A percentile compares a stretch with the other conserved stretches of the same genome.
These are phyloP conservation scores for Urosaurus nigricauda DNA, from an alignment of 2,797 vertebrate species.

Conservation along the genomic window DNA sequence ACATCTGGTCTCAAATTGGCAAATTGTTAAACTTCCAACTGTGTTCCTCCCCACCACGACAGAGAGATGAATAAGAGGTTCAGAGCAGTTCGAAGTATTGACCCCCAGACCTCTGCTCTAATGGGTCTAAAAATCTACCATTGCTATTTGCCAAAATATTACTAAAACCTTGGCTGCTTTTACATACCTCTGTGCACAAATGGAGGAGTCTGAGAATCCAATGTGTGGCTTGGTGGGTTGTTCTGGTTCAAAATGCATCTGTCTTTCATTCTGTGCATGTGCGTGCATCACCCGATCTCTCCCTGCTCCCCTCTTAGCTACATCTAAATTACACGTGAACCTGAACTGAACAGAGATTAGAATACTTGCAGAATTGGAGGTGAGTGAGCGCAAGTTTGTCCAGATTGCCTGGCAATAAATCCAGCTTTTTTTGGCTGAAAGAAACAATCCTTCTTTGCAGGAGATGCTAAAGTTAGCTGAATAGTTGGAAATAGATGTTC, in stretches of 20 bases:
- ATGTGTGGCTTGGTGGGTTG: not conserved
- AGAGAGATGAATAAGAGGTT: not conserved
- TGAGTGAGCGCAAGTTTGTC: constrained; percentile 40
- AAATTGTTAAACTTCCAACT: not conserved
- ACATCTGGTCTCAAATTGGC: not conserved
- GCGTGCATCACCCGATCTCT: not conserved
- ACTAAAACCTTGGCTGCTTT: constrained; percentile 5
- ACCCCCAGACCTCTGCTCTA: constrained; percentile 15
- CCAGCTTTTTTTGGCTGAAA: constrained; percentile 43
- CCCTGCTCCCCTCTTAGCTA: not conserved
- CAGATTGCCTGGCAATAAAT: constrained; percentile 41
- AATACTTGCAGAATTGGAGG: constrained; percentile 9
- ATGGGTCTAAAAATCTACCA: constrained; percentile 31
- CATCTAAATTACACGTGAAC: constrained; percentile 6
- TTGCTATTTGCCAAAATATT: constrained; percentile 37
- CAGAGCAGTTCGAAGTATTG: not conserved
- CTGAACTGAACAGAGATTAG: constrained; percentile 6
- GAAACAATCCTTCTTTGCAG: constrained; percentile 28
- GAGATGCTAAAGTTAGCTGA: constrained; percentile 29
- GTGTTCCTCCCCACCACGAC: not conserved
- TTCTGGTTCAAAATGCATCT: constrained; percentile 42
- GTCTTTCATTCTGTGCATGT: not conserved
- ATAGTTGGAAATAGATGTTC: constrained; percentile 33
- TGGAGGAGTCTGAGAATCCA: not conserved
- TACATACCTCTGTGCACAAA: not conserved